Percentiles rank a stretch among this genome's conserved stretches.
phyloP scores from a whole-genome alignment of 37 sponge, comb jelly and placozoan genomes.

The Ianthella basta region DNA sequence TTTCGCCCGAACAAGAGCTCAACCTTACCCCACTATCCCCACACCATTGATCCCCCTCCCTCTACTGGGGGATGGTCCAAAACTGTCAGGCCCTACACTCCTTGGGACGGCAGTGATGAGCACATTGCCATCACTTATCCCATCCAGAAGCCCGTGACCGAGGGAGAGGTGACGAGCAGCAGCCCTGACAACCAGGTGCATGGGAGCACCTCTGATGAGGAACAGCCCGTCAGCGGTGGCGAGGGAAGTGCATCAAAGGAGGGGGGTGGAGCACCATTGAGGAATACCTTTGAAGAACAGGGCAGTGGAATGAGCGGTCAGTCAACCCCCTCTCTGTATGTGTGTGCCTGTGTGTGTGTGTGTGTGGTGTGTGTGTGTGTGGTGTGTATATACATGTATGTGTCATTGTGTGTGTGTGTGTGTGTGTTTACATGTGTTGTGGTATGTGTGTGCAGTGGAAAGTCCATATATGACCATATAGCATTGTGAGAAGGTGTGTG shows the following conservation, averaged over 20 bases:
- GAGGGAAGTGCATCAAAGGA: neutral
- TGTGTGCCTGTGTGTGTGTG: neutral
- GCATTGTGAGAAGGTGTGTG: conserved; percentile 1
- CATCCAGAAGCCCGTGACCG: neutral
- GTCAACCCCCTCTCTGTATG: no score
- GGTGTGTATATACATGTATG: neutral
- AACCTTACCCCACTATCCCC: neutral
- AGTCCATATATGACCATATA: neutral
- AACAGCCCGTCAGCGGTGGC: neutral
- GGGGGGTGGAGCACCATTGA: neutral
- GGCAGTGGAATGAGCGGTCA: conserved; percentile 11
- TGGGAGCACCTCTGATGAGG: neutral
- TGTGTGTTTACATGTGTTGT: neutral
- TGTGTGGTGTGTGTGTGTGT: conserved; percentile 1
- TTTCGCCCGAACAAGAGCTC: neutral
- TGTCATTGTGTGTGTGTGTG: conserved; percentile 21
- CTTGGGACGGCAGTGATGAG: neutral
- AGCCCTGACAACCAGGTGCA: neutral
- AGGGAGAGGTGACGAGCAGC: neutral
- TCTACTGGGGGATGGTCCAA: conserved; percentile 6
- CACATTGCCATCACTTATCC: neutral
- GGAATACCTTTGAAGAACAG: conserved; percentile 12
- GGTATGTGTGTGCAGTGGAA: neutral
- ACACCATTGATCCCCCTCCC: neutral
- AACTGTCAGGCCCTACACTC: neutral